Evolutionary conservation across 2,113 vertebrate genomes (phyloP), one percentile per base, ranked within the genome.

Genomic region (Noctilio leporinus): DNA sequence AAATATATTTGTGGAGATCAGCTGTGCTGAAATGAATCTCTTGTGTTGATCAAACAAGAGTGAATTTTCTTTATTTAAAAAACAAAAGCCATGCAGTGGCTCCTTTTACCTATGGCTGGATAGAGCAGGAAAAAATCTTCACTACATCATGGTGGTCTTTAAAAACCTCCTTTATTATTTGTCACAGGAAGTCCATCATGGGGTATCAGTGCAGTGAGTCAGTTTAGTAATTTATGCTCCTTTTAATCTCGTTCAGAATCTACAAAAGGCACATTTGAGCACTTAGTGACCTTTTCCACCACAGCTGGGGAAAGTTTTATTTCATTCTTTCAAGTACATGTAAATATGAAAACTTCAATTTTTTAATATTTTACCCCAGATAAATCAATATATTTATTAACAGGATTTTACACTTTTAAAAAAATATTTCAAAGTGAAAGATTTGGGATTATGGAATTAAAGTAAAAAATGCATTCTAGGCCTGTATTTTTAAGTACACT

Each of bases 141-240:
- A 97, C 72, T 91, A 67, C 47, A 81, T 67, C 64, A 86, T 40
- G 96, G 87, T 95, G 45, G 35, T 45, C 4, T 43, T 85, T 53
- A 30, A 84, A 94, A 35, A 92, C 93, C 82, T 86, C 76, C 95
- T 94, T 73, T 86, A 49, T 69, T 85, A 70, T 97, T 51, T 89
- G 93, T 92, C 93, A 95, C 70, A 85, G 76, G 72, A 59, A 81
- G 75, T 97, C 96, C 83, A 76, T 94, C 91, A 89, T 16, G 49
- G 53, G 92, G 26, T 64, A 77, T 90, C 89, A 96, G 72, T 88
- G 85, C 75, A 96, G 47, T 83, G 57, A 73, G 84, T 84, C 93
- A 88, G 91, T 38, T 87, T 45, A 49, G 64, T 55, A 94, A 93
- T 87, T 85, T 76, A 45, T 70, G 28, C 38, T 95, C 91, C 83